phyloP scores from a whole-genome alignment of 2,797 vertebrate genomes.

The Toxotes lorentzi region DNA sequence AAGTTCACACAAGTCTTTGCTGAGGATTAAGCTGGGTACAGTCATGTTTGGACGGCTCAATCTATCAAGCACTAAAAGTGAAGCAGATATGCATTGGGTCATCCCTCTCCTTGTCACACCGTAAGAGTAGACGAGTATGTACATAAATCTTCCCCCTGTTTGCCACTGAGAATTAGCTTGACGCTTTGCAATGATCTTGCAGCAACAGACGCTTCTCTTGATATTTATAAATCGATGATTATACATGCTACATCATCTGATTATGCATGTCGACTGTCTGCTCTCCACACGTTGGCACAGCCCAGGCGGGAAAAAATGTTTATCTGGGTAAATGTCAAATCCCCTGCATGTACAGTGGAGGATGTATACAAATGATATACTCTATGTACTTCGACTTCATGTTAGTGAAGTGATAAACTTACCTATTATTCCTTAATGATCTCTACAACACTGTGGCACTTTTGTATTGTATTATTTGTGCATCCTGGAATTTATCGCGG shows the following conservation, averaged over 20 bases:
- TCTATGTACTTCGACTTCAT: neutral
- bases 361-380: neutral
- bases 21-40: constrained; percentile 78
- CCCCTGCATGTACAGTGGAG: neutral
- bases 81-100: constrained; percentile 80
- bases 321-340: constrained; percentile 6
- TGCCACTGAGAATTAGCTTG: constrained; percentile 73
- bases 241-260: constrained; percentile 51
- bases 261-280: constrained; percentile 29
- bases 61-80: constrained; percentile 84
- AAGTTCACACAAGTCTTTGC: constrained; percentile 70
- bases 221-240: constrained; percentile 65
- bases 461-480: neutral
- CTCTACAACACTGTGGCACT: neutral
- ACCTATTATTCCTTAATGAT: neutral
- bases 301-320: neutral
- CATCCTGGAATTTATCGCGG: neutral
- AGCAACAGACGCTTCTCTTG: constrained; percentile 44
- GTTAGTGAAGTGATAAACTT: neutral
- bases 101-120: constrained; percentile 83
- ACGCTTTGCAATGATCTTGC: constrained; percentile 61
- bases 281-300: neutral
- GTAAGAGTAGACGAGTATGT: constrained; percentile 58
- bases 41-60: constrained; percentile 80
- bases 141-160: constrained; percentile 82